A percentile compares a stretch with the other conserved stretches of the same genome.
These are phyloP conservation scores for Notodonta ziczac DNA, from an alignment of 2,888 invertebrate species.

Conservation along the genomic window DNA sequence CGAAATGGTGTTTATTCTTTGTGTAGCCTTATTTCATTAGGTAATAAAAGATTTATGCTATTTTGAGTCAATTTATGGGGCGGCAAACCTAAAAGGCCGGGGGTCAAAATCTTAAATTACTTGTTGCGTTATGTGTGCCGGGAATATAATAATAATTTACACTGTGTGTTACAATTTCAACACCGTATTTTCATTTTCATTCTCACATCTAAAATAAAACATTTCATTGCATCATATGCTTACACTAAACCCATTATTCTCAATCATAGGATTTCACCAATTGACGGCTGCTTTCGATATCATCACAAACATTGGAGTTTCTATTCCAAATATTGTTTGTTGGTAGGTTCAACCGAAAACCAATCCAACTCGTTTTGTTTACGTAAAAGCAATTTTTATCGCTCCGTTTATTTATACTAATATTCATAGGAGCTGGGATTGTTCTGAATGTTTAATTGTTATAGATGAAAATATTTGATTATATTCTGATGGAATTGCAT, in stretches of 20 bases:
- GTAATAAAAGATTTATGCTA: too few species aligned
- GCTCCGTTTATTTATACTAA: constrained; percentile 20
- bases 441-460: constrained; percentile 19
- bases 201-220: too few species aligned
- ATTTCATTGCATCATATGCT: background rate
- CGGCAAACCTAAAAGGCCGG: too few species aligned
- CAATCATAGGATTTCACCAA: background rate
- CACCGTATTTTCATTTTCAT: too few species aligned
- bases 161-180: too few species aligned
- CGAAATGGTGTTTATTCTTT: too few species aligned
- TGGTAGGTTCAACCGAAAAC: constrained; percentile 8
- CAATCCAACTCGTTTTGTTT: constrained; percentile 17
- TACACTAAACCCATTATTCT: background rate
- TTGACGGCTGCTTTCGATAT: constrained; percentile 3
- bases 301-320: background rate
- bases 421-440: constrained; percentile 18
- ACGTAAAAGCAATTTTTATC: constrained; percentile 20
- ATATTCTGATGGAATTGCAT: too few species aligned
- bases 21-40: too few species aligned
- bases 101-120: too few species aligned
- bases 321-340: constrained; percentile 19
- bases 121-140: too few species aligned
- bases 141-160: too few species aligned
- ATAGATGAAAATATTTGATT: background rate
- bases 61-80: too few species aligned